Conservation (phyloP, 2,888 invertebrate species). For the Papilio demoleus region DNA sequence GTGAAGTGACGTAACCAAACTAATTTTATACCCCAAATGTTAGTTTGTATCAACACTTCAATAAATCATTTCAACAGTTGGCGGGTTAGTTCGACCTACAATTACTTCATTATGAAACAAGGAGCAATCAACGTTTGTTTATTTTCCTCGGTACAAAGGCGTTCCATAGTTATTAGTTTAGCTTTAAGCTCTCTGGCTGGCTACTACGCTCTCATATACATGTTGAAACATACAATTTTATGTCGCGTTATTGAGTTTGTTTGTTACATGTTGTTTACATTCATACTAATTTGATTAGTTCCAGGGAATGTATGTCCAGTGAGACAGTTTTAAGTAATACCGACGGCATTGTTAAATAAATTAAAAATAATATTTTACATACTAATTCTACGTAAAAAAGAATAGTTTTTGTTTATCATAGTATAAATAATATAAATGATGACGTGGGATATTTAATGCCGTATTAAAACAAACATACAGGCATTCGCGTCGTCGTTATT, state of each 20-base stretch:
- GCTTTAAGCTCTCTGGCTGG: not conserved
- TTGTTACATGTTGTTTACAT: not conserved
- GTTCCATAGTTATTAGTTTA: slow-evolving; percentile 1
- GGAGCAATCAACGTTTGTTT: slow-evolving; percentile 17
- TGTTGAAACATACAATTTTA: not conserved
- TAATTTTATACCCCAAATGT: not conserved
- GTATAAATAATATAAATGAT: not conserved
- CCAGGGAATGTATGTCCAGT: too few species aligned
- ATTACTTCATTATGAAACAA: slow-evolving; percentile 12
- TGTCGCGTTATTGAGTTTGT: not conserved
- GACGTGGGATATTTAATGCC: not conserved
- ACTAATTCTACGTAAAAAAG: too few species aligned
- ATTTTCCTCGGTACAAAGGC: slow-evolving; percentile 29
- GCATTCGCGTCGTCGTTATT: not conserved
- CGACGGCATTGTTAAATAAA: too few species aligned
- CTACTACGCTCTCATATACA: not conserved
- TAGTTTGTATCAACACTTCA: slow-evolving; percentile 10
- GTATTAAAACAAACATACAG: not conserved
- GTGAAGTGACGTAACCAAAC: not conserved
- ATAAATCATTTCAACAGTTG: slow-evolving; percentile 8
- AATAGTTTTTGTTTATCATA: too few species aligned
- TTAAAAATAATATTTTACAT: too few species aligned
- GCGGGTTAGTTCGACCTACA: not conserved
- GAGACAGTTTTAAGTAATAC: too few species aligned
- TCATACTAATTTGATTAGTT: not conserved